phyloP scores from a whole-genome alignment of 64 coral and sea anemone species.

The Porites australiensis region DNA sequence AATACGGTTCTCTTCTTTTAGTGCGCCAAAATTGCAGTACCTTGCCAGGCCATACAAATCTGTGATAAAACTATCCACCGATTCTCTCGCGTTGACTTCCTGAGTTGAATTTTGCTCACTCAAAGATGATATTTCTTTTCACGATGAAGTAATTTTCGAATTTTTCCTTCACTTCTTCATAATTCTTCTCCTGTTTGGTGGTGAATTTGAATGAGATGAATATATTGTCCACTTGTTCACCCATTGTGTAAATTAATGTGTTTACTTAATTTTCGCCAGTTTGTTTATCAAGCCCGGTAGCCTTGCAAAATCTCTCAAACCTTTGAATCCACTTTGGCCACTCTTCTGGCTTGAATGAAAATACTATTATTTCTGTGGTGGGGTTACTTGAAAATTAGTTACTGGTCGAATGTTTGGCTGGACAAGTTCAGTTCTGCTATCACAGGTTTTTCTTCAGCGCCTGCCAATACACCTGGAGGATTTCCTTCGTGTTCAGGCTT shows the following conservation, averaged over 20 bases:
- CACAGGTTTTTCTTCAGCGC: background rate
- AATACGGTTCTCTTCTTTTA: conserved; percentile 44
- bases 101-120: conserved; percentile 47
- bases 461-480: background rate
- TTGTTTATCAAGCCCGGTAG: conserved; percentile 3
- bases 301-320: conserved; percentile 42
- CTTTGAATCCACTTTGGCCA: conserved; percentile 33
- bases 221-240: conserved; percentile 51
- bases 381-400: conserved; percentile 8
- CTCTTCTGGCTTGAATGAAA: conserved; percentile 39
- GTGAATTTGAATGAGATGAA: background rate
- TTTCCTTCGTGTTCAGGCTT: background rate
- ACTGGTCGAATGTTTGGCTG: background rate
- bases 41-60: conserved; percentile 36
- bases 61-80: conserved; percentile 34
- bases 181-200: conserved; percentile 20
- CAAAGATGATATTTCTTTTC: conserved; percentile 15
- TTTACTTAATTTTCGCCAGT: conserved; percentile 40
- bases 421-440: background rate
- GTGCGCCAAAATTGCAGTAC: conserved; percentile 31
- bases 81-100: conserved; percentile 46
- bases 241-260: conserved; percentile 58
- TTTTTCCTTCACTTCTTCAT: conserved; percentile 14
- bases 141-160: conserved; percentile 26
- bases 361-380: background rate